These are phyloP conservation scores for Poeciliopsis presidionis DNA, from an alignment of 2,797 vertebrate species.

Conservation along the genomic window DNA sequence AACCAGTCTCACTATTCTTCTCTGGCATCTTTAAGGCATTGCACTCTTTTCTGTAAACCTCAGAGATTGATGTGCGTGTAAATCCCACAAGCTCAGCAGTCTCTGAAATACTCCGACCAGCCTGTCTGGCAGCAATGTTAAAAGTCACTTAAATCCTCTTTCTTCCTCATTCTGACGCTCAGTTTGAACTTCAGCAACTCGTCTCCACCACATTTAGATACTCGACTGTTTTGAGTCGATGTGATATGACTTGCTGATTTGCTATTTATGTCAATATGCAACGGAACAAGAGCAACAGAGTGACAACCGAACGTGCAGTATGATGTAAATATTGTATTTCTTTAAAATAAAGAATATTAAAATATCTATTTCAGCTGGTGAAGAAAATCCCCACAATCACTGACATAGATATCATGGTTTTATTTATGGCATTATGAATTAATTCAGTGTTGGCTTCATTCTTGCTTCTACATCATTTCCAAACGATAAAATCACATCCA, in stretches of 20 bases:
- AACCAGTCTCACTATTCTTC: background rate
- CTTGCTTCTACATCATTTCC: slow-evolving; percentile 23
- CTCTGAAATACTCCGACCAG: background rate
- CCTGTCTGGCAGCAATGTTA: background rate
- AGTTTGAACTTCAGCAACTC: background rate
- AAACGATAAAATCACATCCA: slow-evolving; percentile 36
- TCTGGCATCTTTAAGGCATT: background rate
- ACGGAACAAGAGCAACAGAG: background rate
- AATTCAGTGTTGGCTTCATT: slow-evolving; percentile 21
- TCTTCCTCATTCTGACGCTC: slow-evolving; percentile 3
- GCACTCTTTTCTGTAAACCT: background rate
- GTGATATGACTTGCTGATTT: background rate
- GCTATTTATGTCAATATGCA: background rate
- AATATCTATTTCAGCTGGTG: background rate
- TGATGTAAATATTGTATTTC: background rate
- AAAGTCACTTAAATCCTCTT: background rate
- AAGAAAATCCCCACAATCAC: slow-evolving; percentile 11
- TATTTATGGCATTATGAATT: background rate
- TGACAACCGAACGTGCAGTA: background rate
- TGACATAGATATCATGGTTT: background rate
- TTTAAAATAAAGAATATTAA: background rate
- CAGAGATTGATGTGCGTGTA: background rate
- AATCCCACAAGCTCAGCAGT: slow-evolving; percentile 1
- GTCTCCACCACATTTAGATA: background rate
- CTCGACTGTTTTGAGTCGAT: background rate